Evolutionary conservation across 2,797 vertebrate genomes (phyloP).

Genomic region (Pitangus sulphuratus): DNA sequence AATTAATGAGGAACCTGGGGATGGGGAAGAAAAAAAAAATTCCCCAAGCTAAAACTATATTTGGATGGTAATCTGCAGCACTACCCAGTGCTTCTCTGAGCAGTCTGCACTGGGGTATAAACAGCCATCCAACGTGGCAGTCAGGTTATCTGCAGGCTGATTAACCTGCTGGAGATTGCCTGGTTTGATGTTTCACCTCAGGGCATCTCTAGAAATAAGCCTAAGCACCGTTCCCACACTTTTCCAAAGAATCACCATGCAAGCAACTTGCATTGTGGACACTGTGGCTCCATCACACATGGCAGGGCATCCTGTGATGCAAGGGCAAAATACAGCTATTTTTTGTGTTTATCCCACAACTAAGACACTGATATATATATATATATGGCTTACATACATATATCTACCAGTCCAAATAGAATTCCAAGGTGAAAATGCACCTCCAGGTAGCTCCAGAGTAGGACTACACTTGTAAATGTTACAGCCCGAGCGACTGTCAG

Average conservation of each 20-base stretch:
- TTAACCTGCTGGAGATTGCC: neutral
- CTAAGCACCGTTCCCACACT: neutral
- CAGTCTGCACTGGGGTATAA: neutral
- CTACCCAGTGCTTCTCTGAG: rapidly evolving
- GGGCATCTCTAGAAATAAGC: neutral
- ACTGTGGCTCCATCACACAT: neutral
- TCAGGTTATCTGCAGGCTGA: neutral
- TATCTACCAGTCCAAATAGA: neutral
- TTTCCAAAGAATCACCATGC: neutral
- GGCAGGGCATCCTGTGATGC: neutral
- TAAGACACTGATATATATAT: neutral
- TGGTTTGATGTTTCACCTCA: neutral
- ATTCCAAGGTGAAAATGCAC: neutral
- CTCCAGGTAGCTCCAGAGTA: neutral
- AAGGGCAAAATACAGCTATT: neutral
- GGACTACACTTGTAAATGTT: rapidly evolving
- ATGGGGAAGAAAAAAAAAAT: neutral
- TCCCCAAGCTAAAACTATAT: neutral
- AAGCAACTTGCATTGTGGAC: rapidly evolving
- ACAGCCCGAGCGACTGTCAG: neutral
- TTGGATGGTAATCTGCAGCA: neutral
- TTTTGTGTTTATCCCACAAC: neutral
- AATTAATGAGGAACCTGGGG: neutral
- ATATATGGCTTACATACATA: neutral
- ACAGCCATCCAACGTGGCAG: neutral